Percentiles rank a stretch among this genome's conserved stretches.
These are phyloP conservation scores for Platyscapa corneri DNA, from an alignment of 1,140 invertebrate species.

Conservation along the genomic window DNA sequence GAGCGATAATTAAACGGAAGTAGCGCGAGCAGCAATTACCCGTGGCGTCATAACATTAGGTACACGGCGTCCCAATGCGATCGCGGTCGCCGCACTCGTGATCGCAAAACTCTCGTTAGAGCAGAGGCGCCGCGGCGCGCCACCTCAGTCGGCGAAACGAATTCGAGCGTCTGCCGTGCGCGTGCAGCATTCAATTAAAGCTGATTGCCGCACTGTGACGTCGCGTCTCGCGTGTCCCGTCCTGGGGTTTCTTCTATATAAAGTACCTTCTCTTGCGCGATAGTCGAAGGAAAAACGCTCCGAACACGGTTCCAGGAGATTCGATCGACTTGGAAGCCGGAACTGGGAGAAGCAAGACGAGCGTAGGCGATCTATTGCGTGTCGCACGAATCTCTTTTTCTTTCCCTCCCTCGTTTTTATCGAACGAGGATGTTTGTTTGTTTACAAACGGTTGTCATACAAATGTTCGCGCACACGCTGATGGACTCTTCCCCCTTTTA, in stretches of 20 bases:
- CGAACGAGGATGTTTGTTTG: neutral
- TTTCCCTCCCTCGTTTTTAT: neutral
- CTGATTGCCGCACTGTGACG: neutral
- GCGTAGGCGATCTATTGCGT: neutral
- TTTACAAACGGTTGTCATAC: neutral
- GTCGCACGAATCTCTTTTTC: neutral
- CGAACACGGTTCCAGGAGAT: neutral
- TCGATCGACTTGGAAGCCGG: neutral
- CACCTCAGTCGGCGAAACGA: too few relatives aligned
- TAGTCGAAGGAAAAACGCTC: neutral
- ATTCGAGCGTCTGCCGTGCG: neutral
- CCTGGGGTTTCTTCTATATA: neutral
- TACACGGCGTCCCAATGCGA: neutral
- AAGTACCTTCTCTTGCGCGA: too few relatives aligned
- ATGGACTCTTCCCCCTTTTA: neutral
- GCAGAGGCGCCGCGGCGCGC: too few relatives aligned
- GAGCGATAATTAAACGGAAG: neutral
- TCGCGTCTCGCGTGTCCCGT: neutral
- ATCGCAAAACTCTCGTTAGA: too few relatives aligned
- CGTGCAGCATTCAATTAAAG: slow-evolving; percentile 43
- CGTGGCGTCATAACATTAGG: slow-evolving; percentile 11
- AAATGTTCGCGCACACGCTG: neutral
- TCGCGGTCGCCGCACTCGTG: neutral
- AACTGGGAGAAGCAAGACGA: neutral
- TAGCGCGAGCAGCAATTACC: slow-evolving; percentile 11